Base-by-base conservation (phyloP, 2,888 invertebrate genomes). In the Lithophane semibrunnea region DNA sequence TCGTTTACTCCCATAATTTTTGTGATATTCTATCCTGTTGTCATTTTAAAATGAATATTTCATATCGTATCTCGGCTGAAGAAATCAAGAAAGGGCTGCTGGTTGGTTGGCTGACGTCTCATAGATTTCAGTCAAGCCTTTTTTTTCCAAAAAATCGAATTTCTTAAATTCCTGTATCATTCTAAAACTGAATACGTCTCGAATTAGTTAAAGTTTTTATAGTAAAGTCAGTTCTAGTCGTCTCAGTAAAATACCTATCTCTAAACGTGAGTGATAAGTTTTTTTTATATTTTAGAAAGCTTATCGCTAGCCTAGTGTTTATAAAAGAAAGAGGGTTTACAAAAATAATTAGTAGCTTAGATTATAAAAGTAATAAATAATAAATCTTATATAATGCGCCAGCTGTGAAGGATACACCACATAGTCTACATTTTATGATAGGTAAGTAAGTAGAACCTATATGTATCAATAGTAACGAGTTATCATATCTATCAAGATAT, bases 381-480 rank as follows among this genome's bases (percentile, higher is more conserved):
- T 37, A 66, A 77, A 74, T 75, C 73, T 80, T 88, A 85, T 70
- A 80, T 82, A 86, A 88, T 89, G 86, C 75, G 71, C 76, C 80
- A 82, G 73, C 79, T 84, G 84, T 90, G 81, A 84, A 76, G 82
- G 79, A 84, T 81, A 77, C 79, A 73, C 67, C 79, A 58, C 54
- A 24, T 84, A 83, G 77, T 79, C 88, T 82, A 84, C 89, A 87
- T 91, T 93, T 88, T 92, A 92, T 92, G 92, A 88, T 92, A 92
- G 92, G 94, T 94, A 88, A 92, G 94, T 94, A 87, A 42, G 54
- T 80, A 47, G 56, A 64, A 77, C 16, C 0, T 80, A 29, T 77
- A 78, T 61, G 67, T 86, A 82, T 83, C 77, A 88, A 75, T 86
- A 82, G 71, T 65, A 73, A 73, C 58, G 77, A 80, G 81, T 83